phyloP scores from a whole-genome alignment of 2,797 vertebrate genomes.

The Anguilla megastoma region DNA sequence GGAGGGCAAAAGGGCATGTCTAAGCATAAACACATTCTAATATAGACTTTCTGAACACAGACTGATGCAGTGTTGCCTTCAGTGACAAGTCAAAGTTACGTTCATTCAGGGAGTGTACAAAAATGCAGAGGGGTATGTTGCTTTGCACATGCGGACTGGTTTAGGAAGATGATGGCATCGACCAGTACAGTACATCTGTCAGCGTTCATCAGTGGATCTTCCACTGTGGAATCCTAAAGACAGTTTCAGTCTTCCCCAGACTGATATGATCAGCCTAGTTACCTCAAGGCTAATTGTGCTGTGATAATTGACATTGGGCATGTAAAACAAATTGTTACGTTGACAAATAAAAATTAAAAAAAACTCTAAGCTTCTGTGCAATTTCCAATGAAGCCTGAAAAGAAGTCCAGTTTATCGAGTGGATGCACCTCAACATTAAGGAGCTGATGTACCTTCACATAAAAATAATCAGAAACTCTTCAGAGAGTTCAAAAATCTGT shows the following conservation, averaged over 20 bases:
- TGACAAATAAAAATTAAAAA: no score
- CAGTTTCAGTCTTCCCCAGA: no score
- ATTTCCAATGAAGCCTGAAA: neutral
- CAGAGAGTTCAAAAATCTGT: slow-evolving; percentile 19
- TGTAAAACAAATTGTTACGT: neutral
- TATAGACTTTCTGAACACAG: no score
- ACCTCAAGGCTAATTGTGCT: neutral
- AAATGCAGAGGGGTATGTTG: no score
- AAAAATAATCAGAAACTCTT: slow-evolving; percentile 21
- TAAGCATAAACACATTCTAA: no score
- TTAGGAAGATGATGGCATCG: no score
- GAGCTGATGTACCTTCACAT: slow-evolving; percentile 18
- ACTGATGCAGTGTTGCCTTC: no score
- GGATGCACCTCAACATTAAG: neutral
- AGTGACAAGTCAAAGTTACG: no score
- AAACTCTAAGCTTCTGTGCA: neutral
- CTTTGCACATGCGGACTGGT: no score
- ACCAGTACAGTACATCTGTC: no score
- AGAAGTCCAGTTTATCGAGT: neutral
- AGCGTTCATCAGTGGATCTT: neutral
- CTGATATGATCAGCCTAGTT: neutral
- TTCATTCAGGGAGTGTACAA: no score
- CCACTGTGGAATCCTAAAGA: neutral
- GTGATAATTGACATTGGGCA: neutral
- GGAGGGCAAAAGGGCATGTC: no score